A percentile compares a stretch with the other conserved stretches of the same genome.
These are phyloP conservation scores for Osmoderma eremita DNA, from an alignment of 2,888 invertebrate genomes.

Conservation along the genomic window DNA sequence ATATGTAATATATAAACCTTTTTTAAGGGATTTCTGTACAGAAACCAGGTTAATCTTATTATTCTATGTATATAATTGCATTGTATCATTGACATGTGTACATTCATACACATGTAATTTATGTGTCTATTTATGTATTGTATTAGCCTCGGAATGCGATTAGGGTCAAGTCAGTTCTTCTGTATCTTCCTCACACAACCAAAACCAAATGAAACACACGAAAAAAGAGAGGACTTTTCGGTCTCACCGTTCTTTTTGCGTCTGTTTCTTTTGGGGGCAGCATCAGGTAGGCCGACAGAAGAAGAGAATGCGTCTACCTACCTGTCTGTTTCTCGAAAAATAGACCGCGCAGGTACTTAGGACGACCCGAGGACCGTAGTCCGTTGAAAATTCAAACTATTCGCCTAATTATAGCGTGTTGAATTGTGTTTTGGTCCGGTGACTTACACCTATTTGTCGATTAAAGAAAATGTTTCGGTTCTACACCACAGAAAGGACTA, in stretches of 20 bases:
- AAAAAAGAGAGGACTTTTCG: background rate
- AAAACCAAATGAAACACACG: no score
- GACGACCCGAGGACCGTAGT: no score
- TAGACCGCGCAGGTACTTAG: background rate
- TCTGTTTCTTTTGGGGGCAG: constrained; percentile 1
- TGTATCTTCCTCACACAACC: no score
- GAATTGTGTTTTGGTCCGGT: constrained; percentile 19
- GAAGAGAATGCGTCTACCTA: constrained; percentile 19
- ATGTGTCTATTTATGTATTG: no score
- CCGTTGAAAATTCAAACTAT: background rate
- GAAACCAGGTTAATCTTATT: no score
- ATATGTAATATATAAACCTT: no score
- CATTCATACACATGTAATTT: no score
- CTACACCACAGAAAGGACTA: background rate
- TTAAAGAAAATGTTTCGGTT: constrained; percentile 1
- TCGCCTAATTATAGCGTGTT: constrained; percentile 25
- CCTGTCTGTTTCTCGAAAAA: constrained; percentile 21
- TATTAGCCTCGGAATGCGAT: no score
- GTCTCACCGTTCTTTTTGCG: background rate
- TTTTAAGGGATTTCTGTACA: no score
- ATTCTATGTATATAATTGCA: no score
- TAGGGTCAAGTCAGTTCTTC: no score
- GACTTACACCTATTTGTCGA: constrained; percentile 25
- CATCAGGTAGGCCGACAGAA: constrained; percentile 7
- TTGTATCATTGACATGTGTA: no score